Conservation (phyloP, 2,888 invertebrate genomes). For the Drosophila pegasa region DNA sequence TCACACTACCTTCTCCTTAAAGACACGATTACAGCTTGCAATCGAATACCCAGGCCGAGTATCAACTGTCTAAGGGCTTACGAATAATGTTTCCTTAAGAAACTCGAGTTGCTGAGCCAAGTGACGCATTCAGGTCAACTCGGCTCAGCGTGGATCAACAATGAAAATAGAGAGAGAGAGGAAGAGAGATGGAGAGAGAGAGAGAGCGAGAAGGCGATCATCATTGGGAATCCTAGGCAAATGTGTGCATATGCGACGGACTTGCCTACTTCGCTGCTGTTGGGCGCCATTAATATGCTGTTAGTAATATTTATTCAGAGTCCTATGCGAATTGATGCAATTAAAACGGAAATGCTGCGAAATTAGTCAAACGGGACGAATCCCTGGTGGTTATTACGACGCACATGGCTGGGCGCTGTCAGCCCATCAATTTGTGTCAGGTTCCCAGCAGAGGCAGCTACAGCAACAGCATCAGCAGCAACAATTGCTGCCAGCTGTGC, state of each 20-base stretch:
- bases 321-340: slow-evolving; percentile 63
- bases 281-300: slow-evolving; percentile 16
- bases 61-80: slow-evolving; percentile 57
- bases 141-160: slow-evolving; percentile 27
- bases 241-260: slow-evolving; percentile 18
- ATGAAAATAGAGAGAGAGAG: slow-evolving; percentile 16
- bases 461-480: slow-evolving; percentile 32
- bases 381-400: slow-evolving; percentile 65
- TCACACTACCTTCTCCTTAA: slow-evolving; percentile 43
- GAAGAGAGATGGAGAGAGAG: neutral
- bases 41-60: slow-evolving; percentile 50
- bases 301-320: slow-evolving; percentile 50
- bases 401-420: slow-evolving; percentile 59
- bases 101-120: slow-evolving; percentile 50
- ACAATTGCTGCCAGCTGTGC: slow-evolving; percentile 77
- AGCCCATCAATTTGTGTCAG: slow-evolving; percentile 66
- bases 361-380: slow-evolving; percentile 48
- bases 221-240: slow-evolving; percentile 12
- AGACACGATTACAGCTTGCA: slow-evolving; percentile 47
- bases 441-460: slow-evolving; percentile 43
- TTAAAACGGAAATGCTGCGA: slow-evolving; percentile 64
- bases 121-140: slow-evolving; percentile 45
- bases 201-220: neutral
- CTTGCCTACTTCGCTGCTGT: neutral
- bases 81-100: slow-evolving; percentile 32